Conservation (phyloP, 2,113 vertebrate species). For the Anas platyrhynchos region DNA sequence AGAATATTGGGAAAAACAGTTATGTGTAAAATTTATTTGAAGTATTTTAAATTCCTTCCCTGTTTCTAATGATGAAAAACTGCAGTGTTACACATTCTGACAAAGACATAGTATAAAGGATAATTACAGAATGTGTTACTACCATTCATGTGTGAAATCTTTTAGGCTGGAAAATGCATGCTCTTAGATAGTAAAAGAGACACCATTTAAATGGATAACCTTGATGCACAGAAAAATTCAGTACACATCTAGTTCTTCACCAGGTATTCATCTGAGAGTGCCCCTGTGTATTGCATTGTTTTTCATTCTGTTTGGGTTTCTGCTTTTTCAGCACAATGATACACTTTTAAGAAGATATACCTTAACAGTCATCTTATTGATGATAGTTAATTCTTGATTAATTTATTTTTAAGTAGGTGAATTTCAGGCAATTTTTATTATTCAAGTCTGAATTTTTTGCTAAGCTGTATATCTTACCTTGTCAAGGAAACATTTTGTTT, state of each 20-base stretch:
- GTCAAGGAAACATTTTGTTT: not conserved
- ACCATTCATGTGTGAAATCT: slow-evolving; percentile 67
- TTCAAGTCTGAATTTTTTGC: not conserved
- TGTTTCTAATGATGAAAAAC: slow-evolving; percentile 64
- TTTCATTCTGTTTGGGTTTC: slow-evolving; percentile 46
- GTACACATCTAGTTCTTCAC: slow-evolving; percentile 31
- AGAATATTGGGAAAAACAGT: not conserved
- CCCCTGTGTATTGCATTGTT: not conserved
- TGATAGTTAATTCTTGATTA: slow-evolving; percentile 19
- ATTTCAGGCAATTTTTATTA: not conserved
- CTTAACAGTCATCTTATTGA: slow-evolving; percentile 5
- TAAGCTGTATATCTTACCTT: not conserved
- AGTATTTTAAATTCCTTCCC: slow-evolving; percentile 53
- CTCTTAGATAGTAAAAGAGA: slow-evolving; percentile 58
- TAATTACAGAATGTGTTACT: slow-evolving; percentile 74
- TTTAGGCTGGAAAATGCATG: slow-evolving; percentile 64
- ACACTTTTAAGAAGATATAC: slow-evolving; percentile 23
- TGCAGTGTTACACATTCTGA: slow-evolving; percentile 21
- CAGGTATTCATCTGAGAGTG: slow-evolving; percentile 49
- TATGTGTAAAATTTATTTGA: slow-evolving; percentile 42
- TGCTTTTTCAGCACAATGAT: slow-evolving; percentile 45
- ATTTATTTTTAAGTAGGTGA: slow-evolving; percentile 1
- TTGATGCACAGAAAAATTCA: slow-evolving; percentile 54
- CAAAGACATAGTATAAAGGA: slow-evolving; percentile 63
- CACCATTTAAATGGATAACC: slow-evolving; percentile 58